Conservation (phyloP, 2,888 invertebrate species). For the Lycia hirtaria region DNA sequence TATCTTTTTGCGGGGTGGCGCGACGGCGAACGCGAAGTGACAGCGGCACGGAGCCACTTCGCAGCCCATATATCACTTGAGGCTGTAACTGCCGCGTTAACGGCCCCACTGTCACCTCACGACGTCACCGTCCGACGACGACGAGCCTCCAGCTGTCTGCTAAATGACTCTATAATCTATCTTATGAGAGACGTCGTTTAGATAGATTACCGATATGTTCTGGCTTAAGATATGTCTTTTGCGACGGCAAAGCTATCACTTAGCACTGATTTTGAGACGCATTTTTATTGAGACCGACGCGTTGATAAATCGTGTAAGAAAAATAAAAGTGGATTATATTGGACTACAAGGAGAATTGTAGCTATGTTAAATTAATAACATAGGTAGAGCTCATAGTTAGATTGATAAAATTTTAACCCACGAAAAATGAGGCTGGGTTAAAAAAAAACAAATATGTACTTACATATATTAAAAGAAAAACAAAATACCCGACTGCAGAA, state of each 20-base stretch:
- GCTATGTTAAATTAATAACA: no score
- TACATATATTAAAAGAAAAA: no score
- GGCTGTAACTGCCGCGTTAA: constrained; percentile 78
- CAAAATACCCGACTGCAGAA: no score
- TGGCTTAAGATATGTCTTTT: constrained; percentile 27
- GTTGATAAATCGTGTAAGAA: neutral
- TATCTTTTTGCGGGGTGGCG: constrained; percentile 78
- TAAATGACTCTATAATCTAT: constrained; percentile 59
- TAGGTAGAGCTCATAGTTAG: no score
- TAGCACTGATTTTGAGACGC: neutral
- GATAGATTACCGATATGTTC: constrained; percentile 34
- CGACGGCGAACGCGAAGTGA: constrained; percentile 76
- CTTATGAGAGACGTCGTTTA: constrained; percentile 41
- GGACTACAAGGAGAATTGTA: neutral
- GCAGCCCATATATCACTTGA: constrained; percentile 82
- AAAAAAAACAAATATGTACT: no score
- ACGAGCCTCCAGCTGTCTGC: constrained; percentile 50
- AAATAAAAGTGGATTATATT: constrained; percentile 5
- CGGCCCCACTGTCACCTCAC: constrained; percentile 78
- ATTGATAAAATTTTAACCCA: no score
- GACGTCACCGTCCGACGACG: constrained; percentile 61
- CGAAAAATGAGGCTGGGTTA: no score
- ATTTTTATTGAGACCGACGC: neutral
- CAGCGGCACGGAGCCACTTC: constrained; percentile 82
- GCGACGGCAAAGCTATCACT: constrained; percentile 1